Evolutionary conservation across 2,888 invertebrate species (phyloP), one percentile per base, ranked within the genome.

Genomic region (Cremastinae sp.): DNA sequence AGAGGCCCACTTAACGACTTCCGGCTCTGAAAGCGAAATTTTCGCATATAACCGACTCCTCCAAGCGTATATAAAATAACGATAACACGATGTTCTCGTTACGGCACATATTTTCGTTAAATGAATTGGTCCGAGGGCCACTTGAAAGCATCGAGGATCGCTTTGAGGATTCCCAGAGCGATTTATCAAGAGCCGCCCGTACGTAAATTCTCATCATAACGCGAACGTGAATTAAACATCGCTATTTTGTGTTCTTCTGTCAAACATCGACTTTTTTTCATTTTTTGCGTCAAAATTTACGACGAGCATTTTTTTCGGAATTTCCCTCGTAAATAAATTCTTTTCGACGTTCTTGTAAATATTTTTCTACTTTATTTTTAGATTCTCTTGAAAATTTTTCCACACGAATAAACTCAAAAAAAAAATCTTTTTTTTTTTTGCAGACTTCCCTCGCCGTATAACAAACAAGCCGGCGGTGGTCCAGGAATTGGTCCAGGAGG

Each of bases 391-490:
- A n/a, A n/a, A n/a, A n/a, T n/a, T n/a, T n/a, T n/a, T n/a, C n/a
- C n/a, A n/a, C n/a, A n/a, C 16, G 7, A 45, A 45, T 1, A 45
- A 28, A 28, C 2, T 28, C 28, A 28, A 28, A 2, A 28, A 2
- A 5, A 28, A 28, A 28, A 28, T 28, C 5, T 39, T 72, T 49
- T 51, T 71, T 70, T 79, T 82, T 77, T 74, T 85, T 86, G 59
- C 82, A 89, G 89, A 80, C 81, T 89, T 75, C 89, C 89, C 72
- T 89, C 89, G 35, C 88, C 89, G 75, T 89, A 88, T 82, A 89
- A 89, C 77, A 89, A 89, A 78, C 89, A 89, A 78, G 92, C 93
- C 87, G 92, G 94, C 85, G 90, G 91, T 56, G 92, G 92, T 85
- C 86, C 83, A 47, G 90, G 90, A 81, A 90, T 91, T 64, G 84